Evolutionary conservation across 1,140 invertebrate genomes (phyloP).

Genomic region (Diploscapter pachys): DNA sequence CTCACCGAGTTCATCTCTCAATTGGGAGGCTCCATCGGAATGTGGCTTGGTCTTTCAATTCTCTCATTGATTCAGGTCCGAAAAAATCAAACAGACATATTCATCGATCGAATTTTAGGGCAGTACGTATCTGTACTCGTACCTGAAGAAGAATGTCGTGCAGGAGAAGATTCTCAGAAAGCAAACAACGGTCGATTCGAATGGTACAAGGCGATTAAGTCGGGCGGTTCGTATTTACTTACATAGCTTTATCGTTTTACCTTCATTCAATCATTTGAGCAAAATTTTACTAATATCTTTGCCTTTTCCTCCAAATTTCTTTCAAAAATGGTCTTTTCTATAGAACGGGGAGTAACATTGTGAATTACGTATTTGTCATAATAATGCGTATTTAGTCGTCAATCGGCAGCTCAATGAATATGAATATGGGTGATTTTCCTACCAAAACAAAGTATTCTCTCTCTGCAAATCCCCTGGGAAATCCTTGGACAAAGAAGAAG

Average conservation of each 20-base stretch:
- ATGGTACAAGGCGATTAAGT: slow-evolving; percentile 1
- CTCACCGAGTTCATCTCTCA: slow-evolving; percentile 37
- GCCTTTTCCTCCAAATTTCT: too few relatives aligned
- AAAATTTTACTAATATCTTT: not conserved
- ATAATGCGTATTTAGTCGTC: too few relatives aligned
- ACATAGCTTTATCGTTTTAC: not conserved
- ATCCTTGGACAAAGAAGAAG: too few relatives aligned
- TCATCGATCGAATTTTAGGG: slow-evolving; percentile 40
- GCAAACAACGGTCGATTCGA: slow-evolving; percentile 15
- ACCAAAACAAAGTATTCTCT: too few relatives aligned
- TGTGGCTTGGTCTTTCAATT: slow-evolving; percentile 44
- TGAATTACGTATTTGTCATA: not conserved
- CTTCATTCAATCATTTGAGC: not conserved
- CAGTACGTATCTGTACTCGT: slow-evolving; percentile 50
- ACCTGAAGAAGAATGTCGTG: slow-evolving; percentile 44
- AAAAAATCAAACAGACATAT: not conserved
- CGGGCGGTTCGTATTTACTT: not conserved
- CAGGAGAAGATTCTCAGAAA: slow-evolving; percentile 43
- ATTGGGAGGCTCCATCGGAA: slow-evolving; percentile 45
- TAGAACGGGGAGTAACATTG: slow-evolving; percentile 24
- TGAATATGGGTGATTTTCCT: too few relatives aligned
- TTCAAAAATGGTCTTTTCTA: not conserved
- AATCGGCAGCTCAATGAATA: too few relatives aligned
- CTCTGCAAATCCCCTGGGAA: too few relatives aligned
- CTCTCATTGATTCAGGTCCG: slow-evolving; percentile 45